Percentiles rank a stretch among this genome's conserved stretches.
These are phyloP conservation scores for Sylvilagus bachmani DNA, from an alignment of 2,113 vertebrate species.

Conservation along the genomic window DNA sequence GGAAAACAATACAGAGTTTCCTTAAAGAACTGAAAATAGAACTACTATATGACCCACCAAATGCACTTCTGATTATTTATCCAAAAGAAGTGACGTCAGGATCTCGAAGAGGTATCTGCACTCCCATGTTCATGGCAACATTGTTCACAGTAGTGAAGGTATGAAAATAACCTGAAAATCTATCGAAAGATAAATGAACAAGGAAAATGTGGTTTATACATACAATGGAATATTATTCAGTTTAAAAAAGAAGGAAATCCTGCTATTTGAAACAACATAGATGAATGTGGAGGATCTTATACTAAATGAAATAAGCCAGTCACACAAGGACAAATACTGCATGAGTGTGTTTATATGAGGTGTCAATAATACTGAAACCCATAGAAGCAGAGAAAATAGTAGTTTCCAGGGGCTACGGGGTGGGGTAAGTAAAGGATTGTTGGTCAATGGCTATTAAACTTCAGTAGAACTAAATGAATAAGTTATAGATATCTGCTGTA, in stretches of 20 bases:
- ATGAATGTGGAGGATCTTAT: no score
- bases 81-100: neutral
- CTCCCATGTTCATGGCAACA: neutral
- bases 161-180: no score
- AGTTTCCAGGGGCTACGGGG: neutral
- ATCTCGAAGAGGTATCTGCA: neutral
- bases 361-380: neutral
- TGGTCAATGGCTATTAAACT: neutral
- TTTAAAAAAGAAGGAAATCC: no score
- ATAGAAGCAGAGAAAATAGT: neutral
- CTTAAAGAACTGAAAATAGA: neutral
- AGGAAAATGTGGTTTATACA: no score
- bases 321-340: no score
- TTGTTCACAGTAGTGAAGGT: neutral
- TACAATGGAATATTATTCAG: no score
- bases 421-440: neutral
- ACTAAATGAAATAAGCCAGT: no score
- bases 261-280: no score
- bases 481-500: neutral
- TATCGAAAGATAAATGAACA: no score
- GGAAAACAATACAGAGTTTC: neutral
- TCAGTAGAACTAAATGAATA: neutral
- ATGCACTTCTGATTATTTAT: neutral
- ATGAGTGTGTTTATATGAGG: neutral
- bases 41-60: neutral